phyloP scores from a whole-genome alignment of 92 coral and sea anemone species.

The Porites evermanni region DNA sequence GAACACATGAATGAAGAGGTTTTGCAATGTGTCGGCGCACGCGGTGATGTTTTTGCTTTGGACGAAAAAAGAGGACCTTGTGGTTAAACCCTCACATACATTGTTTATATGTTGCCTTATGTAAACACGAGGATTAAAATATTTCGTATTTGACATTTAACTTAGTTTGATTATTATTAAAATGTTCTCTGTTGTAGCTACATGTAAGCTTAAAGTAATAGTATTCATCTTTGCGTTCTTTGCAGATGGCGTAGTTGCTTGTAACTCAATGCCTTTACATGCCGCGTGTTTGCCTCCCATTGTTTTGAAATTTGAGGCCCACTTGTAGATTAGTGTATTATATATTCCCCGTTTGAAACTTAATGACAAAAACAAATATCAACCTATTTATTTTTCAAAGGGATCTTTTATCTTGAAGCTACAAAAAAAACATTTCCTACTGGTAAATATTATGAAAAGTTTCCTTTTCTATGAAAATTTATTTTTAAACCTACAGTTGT shows the following conservation, averaged over 20 bases:
- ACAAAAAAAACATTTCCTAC: too few species aligned
- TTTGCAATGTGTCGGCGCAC: background rate
- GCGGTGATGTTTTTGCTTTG: slow-evolving; percentile 12
- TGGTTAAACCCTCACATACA: background rate
- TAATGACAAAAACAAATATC: too few species aligned
- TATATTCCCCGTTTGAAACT: background rate
- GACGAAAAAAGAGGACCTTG: background rate
- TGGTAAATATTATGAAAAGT: too few species aligned
- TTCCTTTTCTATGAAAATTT: too few species aligned
- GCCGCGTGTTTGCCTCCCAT: background rate
- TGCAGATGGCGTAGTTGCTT: background rate
- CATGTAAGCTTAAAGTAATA: background rate
- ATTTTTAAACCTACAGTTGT: too few species aligned
- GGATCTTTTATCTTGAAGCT: too few species aligned
- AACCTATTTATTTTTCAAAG: too few species aligned
- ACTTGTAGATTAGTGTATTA: background rate
- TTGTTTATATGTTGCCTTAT: background rate
- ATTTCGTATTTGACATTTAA: background rate
- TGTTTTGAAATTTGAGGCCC: slow-evolving; percentile 13
- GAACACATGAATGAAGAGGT: background rate
- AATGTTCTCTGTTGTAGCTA: background rate
- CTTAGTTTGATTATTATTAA: background rate
- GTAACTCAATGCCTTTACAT: background rate
- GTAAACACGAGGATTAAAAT: background rate
- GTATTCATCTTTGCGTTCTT: background rate